A percentile compares a stretch with the other conserved stretches of the same genome.
These are phyloP conservation scores for Bibio marci DNA, from an alignment of 2,888 invertebrate species.

Conservation along the genomic window DNA sequence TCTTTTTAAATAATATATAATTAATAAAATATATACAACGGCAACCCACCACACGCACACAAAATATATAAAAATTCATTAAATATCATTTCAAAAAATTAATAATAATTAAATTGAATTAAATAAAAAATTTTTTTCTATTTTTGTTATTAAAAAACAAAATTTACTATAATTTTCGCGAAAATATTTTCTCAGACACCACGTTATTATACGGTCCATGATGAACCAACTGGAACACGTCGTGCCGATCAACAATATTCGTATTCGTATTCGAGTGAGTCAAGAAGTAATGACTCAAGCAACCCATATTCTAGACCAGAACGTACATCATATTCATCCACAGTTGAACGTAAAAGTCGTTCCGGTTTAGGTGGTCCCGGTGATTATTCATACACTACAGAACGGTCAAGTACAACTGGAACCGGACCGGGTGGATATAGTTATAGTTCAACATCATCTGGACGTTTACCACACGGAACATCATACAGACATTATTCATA, in stretches of 20 bases:
- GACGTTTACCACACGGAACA: conserved; percentile 68
- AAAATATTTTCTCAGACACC: conserved; percentile 57
- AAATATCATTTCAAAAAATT: no score
- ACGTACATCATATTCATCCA: conserved; percentile 46
- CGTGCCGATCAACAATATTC: conserved; percentile 71
- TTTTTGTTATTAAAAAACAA: conserved; percentile 9
- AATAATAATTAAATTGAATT: neutral
- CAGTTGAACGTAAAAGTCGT: conserved; percentile 49
- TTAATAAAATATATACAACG: no score
- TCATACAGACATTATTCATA: conserved; percentile 73
- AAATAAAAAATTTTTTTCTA: neutral
- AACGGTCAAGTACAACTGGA: conserved; percentile 51
- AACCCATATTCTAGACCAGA: conserved; percentile 43
- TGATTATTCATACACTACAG: conserved; percentile 53
- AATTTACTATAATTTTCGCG: conserved; percentile 9
- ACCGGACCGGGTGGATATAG: conserved; percentile 69
- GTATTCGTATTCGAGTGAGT: conserved; percentile 55
- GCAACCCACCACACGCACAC: neutral
- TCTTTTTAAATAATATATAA: conserved; percentile 11
- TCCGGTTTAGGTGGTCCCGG: conserved; percentile 52
- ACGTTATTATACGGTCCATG: conserved; percentile 72
- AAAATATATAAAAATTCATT: no score
- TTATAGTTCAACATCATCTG: conserved; percentile 61
- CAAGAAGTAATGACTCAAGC: conserved; percentile 33
- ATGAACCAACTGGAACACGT: conserved; percentile 47